Base-by-base conservation (phyloP, 1,140 invertebrate genomes). In the Polypedilum vanderplanki region DNA sequence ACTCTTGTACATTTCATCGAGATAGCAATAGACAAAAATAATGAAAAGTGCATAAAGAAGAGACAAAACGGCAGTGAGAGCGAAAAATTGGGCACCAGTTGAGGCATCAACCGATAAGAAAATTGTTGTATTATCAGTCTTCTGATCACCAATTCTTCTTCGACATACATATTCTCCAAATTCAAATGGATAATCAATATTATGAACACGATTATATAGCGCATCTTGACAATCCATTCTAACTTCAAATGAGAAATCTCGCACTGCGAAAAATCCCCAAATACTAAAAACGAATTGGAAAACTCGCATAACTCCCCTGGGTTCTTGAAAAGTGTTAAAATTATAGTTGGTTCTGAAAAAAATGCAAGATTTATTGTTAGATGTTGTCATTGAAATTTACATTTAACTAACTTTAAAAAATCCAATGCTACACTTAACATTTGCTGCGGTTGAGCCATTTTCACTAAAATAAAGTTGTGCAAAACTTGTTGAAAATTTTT, bases 61-160 rank as follows among this genome's bases (percentile, higher is more conserved):
- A 8, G 88, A 85, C 18, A 91, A 81, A 15, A 91, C 89, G 33
- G 90, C 90, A 76, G 88, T 87, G 41, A 89, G 87, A 15, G 91
- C 90, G 81, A 87, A 91, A 83, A 90, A 91, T 80, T 88, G 84
- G 0, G 89, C 85, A 80, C 88, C 85, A 17, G 87, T 85, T 70
- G 85, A 86, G 77, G 85, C 86, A 79, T 88, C 83, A 75, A 84
- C 86, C 57, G 74, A 75, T 41, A 81, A 75, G 1, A 75, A 74
- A 22, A 76, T 74, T 73, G 73, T 76, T 40, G 74, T 76, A 64
- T 75, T 77, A 57, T 40, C 75, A 17, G 24, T 15, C 46, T 41
- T 33, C 12, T 64, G 74, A n/a, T n/a, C 77, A 41, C 24, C 75
- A 17, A 33, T 9, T 65, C 41, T 33, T 73, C 70, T 75, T 24